Evolutionary conservation across 2,888 invertebrate species (phyloP), one percentile per base, ranked within the genome.

Genomic region (Sinohyriopsis cumingii): DNA sequence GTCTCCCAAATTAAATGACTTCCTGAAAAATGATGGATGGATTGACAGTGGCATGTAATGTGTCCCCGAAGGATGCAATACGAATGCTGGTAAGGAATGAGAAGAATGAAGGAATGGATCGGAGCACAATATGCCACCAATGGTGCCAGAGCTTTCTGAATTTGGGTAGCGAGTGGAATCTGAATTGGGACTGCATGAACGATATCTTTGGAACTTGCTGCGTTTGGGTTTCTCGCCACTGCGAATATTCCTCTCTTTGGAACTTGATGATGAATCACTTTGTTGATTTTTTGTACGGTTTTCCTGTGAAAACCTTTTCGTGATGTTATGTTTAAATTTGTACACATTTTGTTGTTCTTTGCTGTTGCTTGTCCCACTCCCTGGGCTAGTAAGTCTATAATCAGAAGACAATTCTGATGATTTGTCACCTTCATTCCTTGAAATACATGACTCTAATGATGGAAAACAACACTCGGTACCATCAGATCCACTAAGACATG

Each of bases 281-380:
- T 73, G 76, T 61, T 71, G 76, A n/a, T 73, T 60, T 25, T 72
- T 69, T 59, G 81, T 81, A 45, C 15, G 9, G 64, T 80, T 79
- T 69, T 90, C 90, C 61, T 89, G 91, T 63, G 91, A 91, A 81
- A 97, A 97, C 72, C 97, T 92, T 88, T 96, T 94, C 86, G 97
- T 96, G 80, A 98, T 97, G 87, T 95, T 95, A 85, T 95, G 97
- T 91, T 98, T 98, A 91, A 96, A 97, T 91, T 97, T 97, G 91
- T 97, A 97, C 7, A 76, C 83, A 63, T 76, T 59, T 73, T 71
- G 24, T 69, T 69, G 63, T 66, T 75, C 20, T 72, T 70, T 12
- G 72, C 45, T 15, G 45, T 66, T 74, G 56, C 67, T 65, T 24
- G 63, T 55, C 22, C 65, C 67, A 69, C 61, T 69, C 55, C 25